Base-by-base conservation (phyloP, 1,140 invertebrate species). In the Calycopis cecrops region DNA sequence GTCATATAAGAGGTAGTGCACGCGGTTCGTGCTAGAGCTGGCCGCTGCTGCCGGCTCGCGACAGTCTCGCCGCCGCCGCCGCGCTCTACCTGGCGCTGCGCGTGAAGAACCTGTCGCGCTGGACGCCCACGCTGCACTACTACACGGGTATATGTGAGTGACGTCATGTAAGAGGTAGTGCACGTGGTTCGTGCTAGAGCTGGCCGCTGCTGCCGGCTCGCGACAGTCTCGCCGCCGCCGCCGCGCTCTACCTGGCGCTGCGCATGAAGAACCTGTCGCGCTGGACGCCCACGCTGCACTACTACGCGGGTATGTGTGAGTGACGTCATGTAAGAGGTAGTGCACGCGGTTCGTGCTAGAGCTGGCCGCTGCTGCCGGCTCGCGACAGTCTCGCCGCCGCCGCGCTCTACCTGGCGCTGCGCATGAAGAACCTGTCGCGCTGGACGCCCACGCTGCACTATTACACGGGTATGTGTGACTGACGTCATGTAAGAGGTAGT, bases 341-440 rank as follows among this genome's bases (percentile, higher is more conserved):
- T n/a, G n/a, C 63, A 96, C 97, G 9, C 91, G 98, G 61, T 99
- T 93, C 83, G 95, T 99, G 71, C 89, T 99, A 62, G 98, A 99
- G 87, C 92, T 93, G 69, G 96, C 96, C n/a, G 2, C 93, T 96
- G 48, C 91, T 97, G 60, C 88, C 85, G 10, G 89, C 91, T 12
- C 92, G 92, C 11, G 98, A 99, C 76, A 98, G 97, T 35, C 92
- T 94, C 87, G 90, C 98, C 87, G 97, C n/a, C n/a, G n/a, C n/a
- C n/a, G n/a, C n/a, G n/a, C n/a, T n/a, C 1, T 92, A 94, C 60
- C 88, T 99, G 42, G 97, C 98, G 6, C 80, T 97, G 44, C 90
- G 92, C 65, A 98, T 99, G 95, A 92, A 94, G 82, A 88, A 91
- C 61, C 80, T 94, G 56, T 90, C 91, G 71, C 77, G 85, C 34